Evolutionary conservation across 2,888 invertebrate genomes (phyloP).

Genomic region (Tipula helvola): DNA sequence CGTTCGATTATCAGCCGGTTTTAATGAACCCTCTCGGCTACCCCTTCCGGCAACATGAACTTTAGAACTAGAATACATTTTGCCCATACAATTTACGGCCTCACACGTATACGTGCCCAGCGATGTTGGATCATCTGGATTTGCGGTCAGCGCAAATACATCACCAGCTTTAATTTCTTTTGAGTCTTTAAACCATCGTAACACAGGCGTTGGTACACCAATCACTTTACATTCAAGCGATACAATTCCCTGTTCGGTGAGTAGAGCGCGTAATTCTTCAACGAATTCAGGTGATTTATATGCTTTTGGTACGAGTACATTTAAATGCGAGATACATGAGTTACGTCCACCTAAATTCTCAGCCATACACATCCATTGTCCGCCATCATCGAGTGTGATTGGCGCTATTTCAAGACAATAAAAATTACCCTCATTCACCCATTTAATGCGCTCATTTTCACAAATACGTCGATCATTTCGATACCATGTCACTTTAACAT

Average conservation of each 20-base stretch:
- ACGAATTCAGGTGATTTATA: slow-evolving; percentile 81
- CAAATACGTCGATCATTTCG: slow-evolving; percentile 66
- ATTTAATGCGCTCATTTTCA: slow-evolving; percentile 60
- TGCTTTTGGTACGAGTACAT: slow-evolving; percentile 74
- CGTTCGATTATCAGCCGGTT: slow-evolving; percentile 46
- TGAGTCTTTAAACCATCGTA: slow-evolving; percentile 72
- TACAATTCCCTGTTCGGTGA: slow-evolving; percentile 80
- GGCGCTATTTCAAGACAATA: slow-evolving; percentile 74
- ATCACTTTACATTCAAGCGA: slow-evolving; percentile 85
- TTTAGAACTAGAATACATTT: slow-evolving; percentile 67
- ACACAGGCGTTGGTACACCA: slow-evolving; percentile 72
- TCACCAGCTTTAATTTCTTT: slow-evolving; percentile 82
- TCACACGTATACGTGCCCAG: slow-evolving; percentile 80
- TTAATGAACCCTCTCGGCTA: slow-evolving; percentile 54
- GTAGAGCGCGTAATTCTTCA: slow-evolving; percentile 66
- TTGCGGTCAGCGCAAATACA: slow-evolving; percentile 74
- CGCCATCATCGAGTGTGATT: slow-evolving; percentile 69
- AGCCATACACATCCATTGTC: slow-evolving; percentile 74
- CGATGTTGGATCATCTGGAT: slow-evolving; percentile 72
- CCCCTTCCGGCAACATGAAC: slow-evolving; percentile 68
- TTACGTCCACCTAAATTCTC: slow-evolving; percentile 64
- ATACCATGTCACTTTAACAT: slow-evolving; percentile 76
- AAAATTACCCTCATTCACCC: slow-evolving; percentile 74
- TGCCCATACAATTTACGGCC: slow-evolving; percentile 81
- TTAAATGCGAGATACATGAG: slow-evolving; percentile 62